A percentile compares a stretch with the other conserved stretches of the same genome.
These are phyloP conservation scores for Trileptium ribeirensis DNA, from an alignment of 2,888 invertebrate species.

Conservation along the genomic window DNA sequence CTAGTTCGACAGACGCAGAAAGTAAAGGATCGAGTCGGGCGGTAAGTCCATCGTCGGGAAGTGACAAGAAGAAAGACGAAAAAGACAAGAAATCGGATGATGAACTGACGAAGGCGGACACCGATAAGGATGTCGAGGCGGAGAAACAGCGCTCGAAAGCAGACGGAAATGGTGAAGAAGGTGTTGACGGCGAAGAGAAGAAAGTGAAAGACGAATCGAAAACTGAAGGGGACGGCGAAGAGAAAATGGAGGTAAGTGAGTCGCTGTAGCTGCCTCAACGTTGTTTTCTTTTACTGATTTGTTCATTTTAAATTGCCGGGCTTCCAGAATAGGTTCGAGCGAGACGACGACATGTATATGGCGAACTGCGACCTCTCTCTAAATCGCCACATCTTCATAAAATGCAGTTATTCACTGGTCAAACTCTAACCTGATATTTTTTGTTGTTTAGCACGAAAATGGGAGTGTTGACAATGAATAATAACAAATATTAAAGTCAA, in stretches of 20 bases:
- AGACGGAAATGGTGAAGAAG: constrained; percentile 33
- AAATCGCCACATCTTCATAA: too few species aligned
- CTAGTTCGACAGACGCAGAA: constrained; percentile 7
- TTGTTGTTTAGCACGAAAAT: too few species aligned
- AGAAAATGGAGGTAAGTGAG: neutral
- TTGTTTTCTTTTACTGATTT: neutral
- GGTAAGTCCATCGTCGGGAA: neutral
- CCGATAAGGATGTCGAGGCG: constrained; percentile 34
- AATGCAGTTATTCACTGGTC: too few species aligned
- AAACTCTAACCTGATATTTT: too few species aligned
- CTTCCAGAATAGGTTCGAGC: too few species aligned
- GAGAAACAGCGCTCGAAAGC: constrained; percentile 41
- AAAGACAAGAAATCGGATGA: constrained; percentile 25
- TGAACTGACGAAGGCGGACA: neutral
- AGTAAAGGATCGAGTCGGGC: neutral
- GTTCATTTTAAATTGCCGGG: too few species aligned
- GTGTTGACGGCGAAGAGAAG: constrained; percentile 27
- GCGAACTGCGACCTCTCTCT: too few species aligned
- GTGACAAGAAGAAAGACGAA: constrained; percentile 26
- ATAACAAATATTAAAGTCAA: too few species aligned
- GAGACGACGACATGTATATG: too few species aligned
- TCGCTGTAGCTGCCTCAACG: neutral
- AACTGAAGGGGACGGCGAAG: constrained; percentile 23
- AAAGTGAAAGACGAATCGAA: too few species aligned
- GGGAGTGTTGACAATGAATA: too few species aligned